Conservation (phyloP, 2,888 invertebrate species). For the Brenthis ino region DNA sequence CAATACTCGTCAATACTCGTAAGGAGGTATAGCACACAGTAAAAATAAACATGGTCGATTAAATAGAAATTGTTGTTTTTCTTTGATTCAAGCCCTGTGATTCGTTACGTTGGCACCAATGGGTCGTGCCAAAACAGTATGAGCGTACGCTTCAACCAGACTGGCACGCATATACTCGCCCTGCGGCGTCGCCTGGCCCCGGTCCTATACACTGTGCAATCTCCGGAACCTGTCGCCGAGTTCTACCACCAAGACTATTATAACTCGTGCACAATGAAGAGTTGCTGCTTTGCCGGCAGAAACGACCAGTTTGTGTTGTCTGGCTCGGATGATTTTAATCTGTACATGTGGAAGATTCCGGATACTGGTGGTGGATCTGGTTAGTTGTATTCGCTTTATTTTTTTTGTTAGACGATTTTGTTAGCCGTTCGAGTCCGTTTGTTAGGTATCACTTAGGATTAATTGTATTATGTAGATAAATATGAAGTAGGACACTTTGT, state of each 20-base stretch:
- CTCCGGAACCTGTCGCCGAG: slow-evolving; percentile 88
- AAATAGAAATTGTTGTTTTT: slow-evolving; percentile 7
- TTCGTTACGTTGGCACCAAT: slow-evolving; percentile 86
- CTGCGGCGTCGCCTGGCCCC: slow-evolving; percentile 93
- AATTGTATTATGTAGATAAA: too few relatives aligned
- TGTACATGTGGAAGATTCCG: slow-evolving; percentile 96
- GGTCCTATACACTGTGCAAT: slow-evolving; percentile 88
- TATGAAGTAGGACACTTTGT: too few relatives aligned
- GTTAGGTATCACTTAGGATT: too few relatives aligned
- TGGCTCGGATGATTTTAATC: slow-evolving; percentile 97
- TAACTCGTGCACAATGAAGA: slow-evolving; percentile 98
- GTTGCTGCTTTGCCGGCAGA: slow-evolving; percentile 95
- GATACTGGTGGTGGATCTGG: slow-evolving; percentile 71
- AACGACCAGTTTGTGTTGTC: slow-evolving; percentile 94
- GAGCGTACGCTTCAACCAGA: slow-evolving; percentile 94
- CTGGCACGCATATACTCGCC: slow-evolving; percentile 90
- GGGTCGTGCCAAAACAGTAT: slow-evolving; percentile 89
- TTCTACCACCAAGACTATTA: slow-evolving; percentile 96
- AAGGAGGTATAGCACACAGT: too few relatives aligned
- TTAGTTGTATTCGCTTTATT: slow-evolving; percentile 49
- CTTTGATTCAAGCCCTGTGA: slow-evolving; percentile 80
- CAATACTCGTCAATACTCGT: too few relatives aligned
- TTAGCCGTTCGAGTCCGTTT: background rate
- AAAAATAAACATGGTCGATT: too few relatives aligned
- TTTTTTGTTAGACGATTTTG: background rate